These are phyloP conservation scores for Carassius auratus DNA, from an alignment of 2,113 vertebrate genomes.

Conservation along the genomic window DNA sequence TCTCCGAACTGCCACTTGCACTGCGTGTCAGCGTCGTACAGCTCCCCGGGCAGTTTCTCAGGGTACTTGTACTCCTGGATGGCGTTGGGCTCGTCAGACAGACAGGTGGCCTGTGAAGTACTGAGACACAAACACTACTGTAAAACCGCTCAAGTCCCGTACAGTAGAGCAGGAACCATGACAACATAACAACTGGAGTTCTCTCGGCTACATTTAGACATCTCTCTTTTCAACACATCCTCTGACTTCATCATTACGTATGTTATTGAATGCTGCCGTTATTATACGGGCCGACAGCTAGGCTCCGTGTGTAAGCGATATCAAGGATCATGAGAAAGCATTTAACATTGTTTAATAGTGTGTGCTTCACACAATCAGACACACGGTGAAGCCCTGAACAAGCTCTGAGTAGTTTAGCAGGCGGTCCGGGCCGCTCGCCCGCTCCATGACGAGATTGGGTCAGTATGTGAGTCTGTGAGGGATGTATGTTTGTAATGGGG, in stretches of 20 bases:
- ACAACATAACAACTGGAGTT: slow-evolving; percentile 67
- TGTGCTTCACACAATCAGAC: slow-evolving; percentile 12
- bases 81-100: slow-evolving; percentile 83
- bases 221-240: slow-evolving; percentile 59
- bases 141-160: slow-evolving; percentile 28
- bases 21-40: slow-evolving; percentile 88
- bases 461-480: slow-evolving; percentile 42
- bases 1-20: slow-evolving; percentile 94
- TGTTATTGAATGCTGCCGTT: slow-evolving; percentile 44
- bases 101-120: slow-evolving; percentile 84
- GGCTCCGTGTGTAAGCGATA: slow-evolving; percentile 69
- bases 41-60: slow-evolving; percentile 84
- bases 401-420: slow-evolving; percentile 74
- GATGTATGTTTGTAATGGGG: slow-evolving; percentile 21
- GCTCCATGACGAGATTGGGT: slow-evolving; percentile 19
- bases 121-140: slow-evolving; percentile 65
- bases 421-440: slow-evolving; percentile 7
- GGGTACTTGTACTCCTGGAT: slow-evolving; percentile 84
- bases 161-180: slow-evolving; percentile 53
- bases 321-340: slow-evolving; percentile 63
- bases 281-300: slow-evolving; percentile 54
- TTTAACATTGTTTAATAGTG: slow-evolving; percentile 66
- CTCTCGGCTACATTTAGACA: slow-evolving; percentile 55
- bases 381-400: slow-evolving; percentile 62
- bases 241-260: slow-evolving; percentile 65